Base-by-base conservation (phyloP, 2,888 invertebrate species). In the Drosophila infuscata region DNA sequence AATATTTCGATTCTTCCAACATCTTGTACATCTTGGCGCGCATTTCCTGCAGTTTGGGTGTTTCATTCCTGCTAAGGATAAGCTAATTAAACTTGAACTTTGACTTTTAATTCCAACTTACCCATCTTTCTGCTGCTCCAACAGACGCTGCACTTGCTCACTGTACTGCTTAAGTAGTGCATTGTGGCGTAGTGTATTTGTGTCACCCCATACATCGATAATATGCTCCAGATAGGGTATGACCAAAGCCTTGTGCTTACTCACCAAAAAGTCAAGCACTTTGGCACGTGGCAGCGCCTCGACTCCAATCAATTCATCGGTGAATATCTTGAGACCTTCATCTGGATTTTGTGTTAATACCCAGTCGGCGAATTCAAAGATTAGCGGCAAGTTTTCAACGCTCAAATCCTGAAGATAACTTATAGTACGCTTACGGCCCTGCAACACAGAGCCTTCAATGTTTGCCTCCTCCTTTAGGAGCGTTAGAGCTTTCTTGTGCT, bases 161-260 rank as follows among this genome's bases (percentile, higher is more conserved):
- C 97, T 95, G 89, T 99, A 98, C 92, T 97, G 97, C 90, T 97
- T 97, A 5, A 98, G 95, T 58, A 99, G 94, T 3, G 97, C 96
- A 91, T 99, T 98, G 93, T 99, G 99, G 88, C 98, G 97, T 56
- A 96, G 92, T 0, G 97, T 94, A 91, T 96, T 97, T 0, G 94
- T 95, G 81, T 99, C 99, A 74, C 96, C 95, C 98, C 99, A 99
- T 3, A 95, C 95, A 75, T 96, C 95, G 35, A 99, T 97, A 0
- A 99, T 96, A 92, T 99, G 99, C 92, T 99, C 99, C 91, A 99
- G 94, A 92, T 99, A 99, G 0, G 97, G 97, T 88, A 99, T 97
- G 0, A 98, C 97, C 33, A 98, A 94, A 20, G 95, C 92, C 75
- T 96, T 96, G 90, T 97, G 97, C 76, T 95, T 96, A 82, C 96